phyloP scores from a whole-genome alignment of 1,140 invertebrate genomes.

The Pseudomyrmex sp. region DNA sequence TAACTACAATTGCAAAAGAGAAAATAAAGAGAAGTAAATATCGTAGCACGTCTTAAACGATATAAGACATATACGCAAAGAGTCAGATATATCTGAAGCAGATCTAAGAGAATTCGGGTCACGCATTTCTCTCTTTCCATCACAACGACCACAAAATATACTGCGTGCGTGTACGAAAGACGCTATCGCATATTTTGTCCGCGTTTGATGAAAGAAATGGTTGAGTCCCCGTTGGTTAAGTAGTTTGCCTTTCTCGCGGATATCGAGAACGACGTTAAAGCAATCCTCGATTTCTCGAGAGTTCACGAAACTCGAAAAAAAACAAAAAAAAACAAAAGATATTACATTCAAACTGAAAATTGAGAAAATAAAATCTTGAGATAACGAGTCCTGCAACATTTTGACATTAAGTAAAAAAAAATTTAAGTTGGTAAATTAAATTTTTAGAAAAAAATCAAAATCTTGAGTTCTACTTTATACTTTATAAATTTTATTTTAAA shows the following conservation, averaged over 20 bases:
- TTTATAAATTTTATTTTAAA: background rate
- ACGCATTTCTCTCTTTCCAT: background rate
- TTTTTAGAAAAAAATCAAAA: background rate
- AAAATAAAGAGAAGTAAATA: background rate
- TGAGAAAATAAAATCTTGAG: background rate
- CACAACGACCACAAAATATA: slow-evolving; percentile 2
- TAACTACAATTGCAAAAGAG: background rate
- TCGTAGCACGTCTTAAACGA: slow-evolving; percentile 23
- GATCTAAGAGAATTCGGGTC: background rate
- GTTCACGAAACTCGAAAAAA: background rate
- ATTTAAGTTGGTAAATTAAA: background rate
- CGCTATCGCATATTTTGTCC: background rate
- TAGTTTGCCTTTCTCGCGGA: background rate
- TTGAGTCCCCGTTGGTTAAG: background rate
- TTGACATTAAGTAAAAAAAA: background rate
- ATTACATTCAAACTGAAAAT: background rate
- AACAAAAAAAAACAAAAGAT: background rate
- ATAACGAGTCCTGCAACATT: background rate
- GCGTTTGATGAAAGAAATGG: background rate
- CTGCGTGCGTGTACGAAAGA: background rate
- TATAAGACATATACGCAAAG: background rate
- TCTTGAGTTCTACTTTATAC: background rate
- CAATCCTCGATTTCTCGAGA: background rate
- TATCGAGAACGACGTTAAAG: background rate
- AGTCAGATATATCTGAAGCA: slow-evolving; percentile 4